A percentile compares a stretch with the other conserved stretches of the same genome.
These are phyloP conservation scores for Ailurus styani DNA, from an alignment of 2,113 vertebrate genomes.

Conservation along the genomic window DNA sequence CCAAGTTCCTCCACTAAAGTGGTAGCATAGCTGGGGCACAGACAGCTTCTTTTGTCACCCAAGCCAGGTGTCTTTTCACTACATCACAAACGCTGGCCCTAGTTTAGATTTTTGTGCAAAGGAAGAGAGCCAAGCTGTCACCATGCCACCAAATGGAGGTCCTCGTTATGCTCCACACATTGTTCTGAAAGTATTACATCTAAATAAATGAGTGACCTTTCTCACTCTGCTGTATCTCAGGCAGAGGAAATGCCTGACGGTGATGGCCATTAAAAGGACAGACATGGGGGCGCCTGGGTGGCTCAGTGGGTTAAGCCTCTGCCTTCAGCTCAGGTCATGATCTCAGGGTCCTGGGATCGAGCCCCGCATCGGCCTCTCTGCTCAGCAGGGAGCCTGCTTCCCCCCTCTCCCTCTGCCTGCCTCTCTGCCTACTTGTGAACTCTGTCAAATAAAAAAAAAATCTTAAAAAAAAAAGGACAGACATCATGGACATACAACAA, in stretches of 20 bases:
- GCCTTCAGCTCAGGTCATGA: too few relatives aligned
- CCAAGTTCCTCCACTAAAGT: background rate
- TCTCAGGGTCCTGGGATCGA: too few relatives aligned
- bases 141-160: background rate
- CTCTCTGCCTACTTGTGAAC: too few relatives aligned
- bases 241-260: background rate
- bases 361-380: too few relatives aligned
- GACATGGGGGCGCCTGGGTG: too few relatives aligned
- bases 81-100: background rate
- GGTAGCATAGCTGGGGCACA: background rate
- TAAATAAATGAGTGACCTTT: conserved; percentile 39
- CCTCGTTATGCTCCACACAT: background rate
- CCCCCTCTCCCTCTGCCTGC: too few relatives aligned
- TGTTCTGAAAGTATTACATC: background rate
- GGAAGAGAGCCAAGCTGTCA: background rate
- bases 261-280: background rate
- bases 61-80: background rate
- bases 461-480: background rate
- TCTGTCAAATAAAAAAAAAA: too few relatives aligned
- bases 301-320: too few relatives aligned
- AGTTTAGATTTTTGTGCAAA: background rate
- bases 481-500: background rate
- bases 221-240: background rate
- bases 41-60: background rate
- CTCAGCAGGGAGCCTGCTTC: too few relatives aligned